Base-by-base conservation (phyloP, 2,888 invertebrate species). In the Melolontha melolontha region DNA sequence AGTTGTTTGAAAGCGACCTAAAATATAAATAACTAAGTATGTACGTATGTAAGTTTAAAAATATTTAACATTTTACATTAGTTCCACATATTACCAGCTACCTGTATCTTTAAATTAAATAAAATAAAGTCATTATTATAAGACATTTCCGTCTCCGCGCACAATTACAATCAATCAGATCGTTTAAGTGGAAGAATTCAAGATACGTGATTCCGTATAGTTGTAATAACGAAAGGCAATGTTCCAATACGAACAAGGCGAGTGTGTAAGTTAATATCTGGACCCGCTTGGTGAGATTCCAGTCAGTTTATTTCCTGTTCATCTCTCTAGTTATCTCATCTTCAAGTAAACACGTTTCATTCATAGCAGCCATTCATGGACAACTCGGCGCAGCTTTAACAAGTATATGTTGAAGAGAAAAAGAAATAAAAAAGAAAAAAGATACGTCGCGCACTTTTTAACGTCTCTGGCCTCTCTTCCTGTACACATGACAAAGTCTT, bases 311-410 rank as follows among this genome's bases (percentile, higher is more conserved):
- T 75, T 75, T 75, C 75, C 75, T 75, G 74, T 70, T 72, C 73
- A 70, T 74, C 73, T 34, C 34, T 74, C 71, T 70, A 65, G 73
- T 74, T 74, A 74, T 75, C 74, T 73, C 71, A 67, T 73, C 70
- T 70, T 66, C 65, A 68, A 72, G 74, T 75, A 71, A 75, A 75
- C 73, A 70, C 71, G 71, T 72, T 75, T 75, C 75, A 75, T 75
- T 75, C 75, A 75, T 75, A 74, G 73, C 72, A 49, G 64, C 75
- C 75, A 75, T 75, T 75, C 75, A 75, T 73, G 74, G 57, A 66
- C 66, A 57, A 57, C 59, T 59, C 66, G 66, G 44, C 55, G 66
- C 55, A 57, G 40, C 57, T 66, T 66, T 66, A 54, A 55, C 66
- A 55, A 57, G 44, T 52, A 59, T 44, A 59, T 47, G 59, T 44